phyloP scores from a whole-genome alignment of 35 echinoderm and acorn worm genomes.

The Apostichopus parvimensis region DNA sequence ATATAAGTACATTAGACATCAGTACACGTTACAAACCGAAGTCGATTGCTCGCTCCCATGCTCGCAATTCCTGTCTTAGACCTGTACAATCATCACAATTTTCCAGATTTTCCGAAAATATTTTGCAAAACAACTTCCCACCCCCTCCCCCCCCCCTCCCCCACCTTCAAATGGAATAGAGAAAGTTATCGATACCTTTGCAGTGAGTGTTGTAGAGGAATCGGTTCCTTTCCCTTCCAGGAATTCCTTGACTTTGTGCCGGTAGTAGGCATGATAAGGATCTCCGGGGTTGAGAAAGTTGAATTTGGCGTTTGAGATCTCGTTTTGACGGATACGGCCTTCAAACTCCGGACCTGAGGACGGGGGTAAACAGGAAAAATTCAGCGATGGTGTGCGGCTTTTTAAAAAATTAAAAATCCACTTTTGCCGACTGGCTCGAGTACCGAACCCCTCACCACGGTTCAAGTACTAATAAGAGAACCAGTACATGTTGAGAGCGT shows the following conservation, averaged over 20 bases:
- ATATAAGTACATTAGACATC: too few relatives aligned
- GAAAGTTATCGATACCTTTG: constrained; percentile 39
- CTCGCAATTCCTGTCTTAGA: neutral
- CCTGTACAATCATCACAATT: too few relatives aligned
- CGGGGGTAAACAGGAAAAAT: neutral
- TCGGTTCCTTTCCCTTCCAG: constrained; percentile 89
- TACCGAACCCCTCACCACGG: too few relatives aligned
- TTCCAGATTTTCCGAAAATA: neutral
- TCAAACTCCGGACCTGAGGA: constrained; percentile 94
- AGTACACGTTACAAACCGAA: too few relatives aligned
- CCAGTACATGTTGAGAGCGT: too few relatives aligned
- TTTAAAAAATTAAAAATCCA: too few relatives aligned
- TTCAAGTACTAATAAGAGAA: too few relatives aligned
- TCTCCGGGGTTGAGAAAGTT: constrained; percentile 96
- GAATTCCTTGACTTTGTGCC: constrained; percentile 98
- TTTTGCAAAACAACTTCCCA: neutral
- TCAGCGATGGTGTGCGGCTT: too few relatives aligned
- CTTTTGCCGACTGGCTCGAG: too few relatives aligned
- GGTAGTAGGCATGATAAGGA: constrained; percentile 98
- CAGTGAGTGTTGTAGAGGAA: constrained; percentile 16
- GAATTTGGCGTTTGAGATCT: constrained; percentile 96
- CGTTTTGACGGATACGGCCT: constrained; percentile 92
- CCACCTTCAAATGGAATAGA: neutral
- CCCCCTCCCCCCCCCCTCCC: neutral
- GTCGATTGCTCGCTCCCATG: too few relatives aligned